These are phyloP conservation scores for Enteromius anoplus DNA, from an alignment of 2,797 vertebrate genomes.

Conservation along the genomic window DNA sequence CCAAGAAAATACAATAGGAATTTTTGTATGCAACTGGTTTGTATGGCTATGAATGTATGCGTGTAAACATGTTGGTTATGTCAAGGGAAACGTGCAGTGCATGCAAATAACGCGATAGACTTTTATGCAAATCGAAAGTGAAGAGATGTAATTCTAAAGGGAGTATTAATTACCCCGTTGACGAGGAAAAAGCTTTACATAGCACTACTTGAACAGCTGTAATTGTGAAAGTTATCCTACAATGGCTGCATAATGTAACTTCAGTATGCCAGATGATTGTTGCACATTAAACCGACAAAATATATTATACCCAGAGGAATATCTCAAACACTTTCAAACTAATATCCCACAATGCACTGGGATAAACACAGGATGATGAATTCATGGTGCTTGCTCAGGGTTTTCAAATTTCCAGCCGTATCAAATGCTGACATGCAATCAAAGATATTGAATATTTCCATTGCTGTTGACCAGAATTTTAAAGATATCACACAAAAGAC, in stretches of 20 bases:
- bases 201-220: not conserved
- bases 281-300: slow-evolving; percentile 12
- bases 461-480: not conserved
- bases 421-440: not conserved
- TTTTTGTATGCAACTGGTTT: not conserved
- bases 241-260: not conserved
- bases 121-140: slow-evolving; percentile 21
- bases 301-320: slow-evolving; percentile 18
- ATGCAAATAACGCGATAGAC: not conserved
- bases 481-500: not conserved
- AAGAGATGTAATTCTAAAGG: slow-evolving; percentile 21
- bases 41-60: slow-evolving; percentile 9
- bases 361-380: not conserved
- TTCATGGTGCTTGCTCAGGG: not conserved
- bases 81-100: not conserved
- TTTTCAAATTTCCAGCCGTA: not conserved
- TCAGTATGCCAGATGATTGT: slow-evolving; percentile 13
- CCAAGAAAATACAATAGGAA: not conserved
- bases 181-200: slow-evolving; percentile 4
- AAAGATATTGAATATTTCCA: not conserved
- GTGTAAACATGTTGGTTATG: not conserved
- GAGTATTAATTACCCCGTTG: slow-evolving; percentile 19
- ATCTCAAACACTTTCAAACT: not conserved
- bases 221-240: slow-evolving; percentile 34
- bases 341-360: slow-evolving; percentile 15